Conservation (phyloP, 1,140 invertebrate genomes). For the Drosophila triauraria region DNA sequence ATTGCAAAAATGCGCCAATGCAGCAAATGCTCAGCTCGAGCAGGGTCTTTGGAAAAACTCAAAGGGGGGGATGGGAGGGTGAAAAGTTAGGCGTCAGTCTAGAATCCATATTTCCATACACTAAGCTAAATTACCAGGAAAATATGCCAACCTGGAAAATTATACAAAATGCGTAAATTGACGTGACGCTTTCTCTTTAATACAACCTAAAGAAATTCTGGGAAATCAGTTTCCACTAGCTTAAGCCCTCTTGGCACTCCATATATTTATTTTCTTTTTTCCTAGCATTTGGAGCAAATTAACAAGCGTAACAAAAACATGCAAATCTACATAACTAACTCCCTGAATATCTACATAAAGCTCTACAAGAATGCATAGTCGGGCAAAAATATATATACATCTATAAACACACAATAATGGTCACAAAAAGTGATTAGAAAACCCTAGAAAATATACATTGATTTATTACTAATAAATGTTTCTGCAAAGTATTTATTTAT, state of each 20-base stretch:
- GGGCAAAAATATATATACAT: not conserved
- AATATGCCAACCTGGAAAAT: not conserved
- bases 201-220: not conserved
- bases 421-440: too few relatives aligned
- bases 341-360: slow-evolving; percentile 24
- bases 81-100: slow-evolving; percentile 29
- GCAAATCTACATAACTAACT: slow-evolving; percentile 20
- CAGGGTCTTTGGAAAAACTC: not conserved
- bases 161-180: not conserved
- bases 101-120: slow-evolving; percentile 37
- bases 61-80: not conserved
- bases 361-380: not conserved
- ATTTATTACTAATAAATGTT: too few relatives aligned
- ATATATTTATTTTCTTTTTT: slow-evolving; percentile 17
- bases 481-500: too few relatives aligned
- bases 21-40: slow-evolving; percentile 61
- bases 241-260: slow-evolving; percentile 13
- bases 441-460: too few relatives aligned
- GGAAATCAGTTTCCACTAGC: not conserved
- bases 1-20: slow-evolving; percentile 81
- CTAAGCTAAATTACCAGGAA: slow-evolving; percentile 30
- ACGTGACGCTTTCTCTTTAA: slow-evolving; percentile 1
- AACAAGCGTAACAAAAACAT: slow-evolving; percentile 67
- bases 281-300: slow-evolving; percentile 67
- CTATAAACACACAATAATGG: not conserved